These are phyloP conservation scores for Cyanoderma ruficeps DNA, from an alignment of 2,113 vertebrate genomes.

Conservation along the genomic window DNA sequence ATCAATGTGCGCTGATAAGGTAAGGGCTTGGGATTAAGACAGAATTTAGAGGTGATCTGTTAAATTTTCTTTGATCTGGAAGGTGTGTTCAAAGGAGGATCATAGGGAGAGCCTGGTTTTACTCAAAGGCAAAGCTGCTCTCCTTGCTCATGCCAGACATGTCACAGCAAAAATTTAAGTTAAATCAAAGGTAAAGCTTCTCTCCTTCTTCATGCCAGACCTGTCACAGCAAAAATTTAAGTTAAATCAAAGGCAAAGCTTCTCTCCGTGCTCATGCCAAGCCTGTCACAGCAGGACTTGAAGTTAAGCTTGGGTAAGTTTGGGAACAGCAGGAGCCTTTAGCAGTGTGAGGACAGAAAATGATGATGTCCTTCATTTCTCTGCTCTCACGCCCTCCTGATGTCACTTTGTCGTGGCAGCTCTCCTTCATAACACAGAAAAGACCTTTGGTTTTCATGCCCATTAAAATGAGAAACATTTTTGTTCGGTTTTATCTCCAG, in stretches of 20 bases:
- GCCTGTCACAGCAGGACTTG: not conserved
- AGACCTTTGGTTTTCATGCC: not conserved
- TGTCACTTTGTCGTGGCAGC: not conserved
- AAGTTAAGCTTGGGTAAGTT: not conserved
- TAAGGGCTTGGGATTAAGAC: slow-evolving; percentile 51
- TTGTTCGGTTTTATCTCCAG: not conserved
- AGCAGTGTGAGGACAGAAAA: not conserved
- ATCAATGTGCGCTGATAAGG: slow-evolving; percentile 99
- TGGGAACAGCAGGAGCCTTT: not conserved
- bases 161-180: not conserved
- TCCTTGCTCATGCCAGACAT: not conserved
- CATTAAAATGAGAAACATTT: slow-evolving; percentile 15
- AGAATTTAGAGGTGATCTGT: not conserved
- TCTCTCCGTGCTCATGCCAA: not conserved
- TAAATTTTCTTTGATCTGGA: not conserved
- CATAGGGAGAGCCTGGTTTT: not conserved
- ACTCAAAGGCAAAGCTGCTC: not conserved
- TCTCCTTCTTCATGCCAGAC: not conserved
- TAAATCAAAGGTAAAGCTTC: not conserved
- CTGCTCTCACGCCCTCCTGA: not conserved
- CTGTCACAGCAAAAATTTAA: not conserved
- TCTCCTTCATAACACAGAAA: not conserved
- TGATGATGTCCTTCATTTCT: not conserved
- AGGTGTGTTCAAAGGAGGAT: not conserved
- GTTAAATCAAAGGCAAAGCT: not conserved